These are phyloP conservation scores for Loris lydekkerianus DNA, from an alignment of 2,797 vertebrate species.

Conservation along the genomic window DNA sequence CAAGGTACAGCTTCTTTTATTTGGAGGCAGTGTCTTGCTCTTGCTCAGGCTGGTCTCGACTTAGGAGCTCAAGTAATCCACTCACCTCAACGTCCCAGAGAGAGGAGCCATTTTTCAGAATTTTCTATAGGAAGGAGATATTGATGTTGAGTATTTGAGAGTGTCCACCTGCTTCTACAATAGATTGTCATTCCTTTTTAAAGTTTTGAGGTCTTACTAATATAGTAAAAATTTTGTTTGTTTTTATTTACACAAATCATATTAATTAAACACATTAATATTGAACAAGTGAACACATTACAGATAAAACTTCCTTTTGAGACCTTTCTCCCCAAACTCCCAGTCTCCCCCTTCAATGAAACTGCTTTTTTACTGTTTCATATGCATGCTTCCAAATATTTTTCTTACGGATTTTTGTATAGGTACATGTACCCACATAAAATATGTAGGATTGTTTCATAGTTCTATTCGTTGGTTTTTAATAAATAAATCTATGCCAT, in stretches of 20 bases:
- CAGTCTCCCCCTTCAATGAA: neutral
- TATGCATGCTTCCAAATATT: neutral
- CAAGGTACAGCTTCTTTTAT: too few relatives aligned
- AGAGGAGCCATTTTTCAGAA: neutral
- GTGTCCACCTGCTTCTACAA: neutral
- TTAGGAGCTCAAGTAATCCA: too few relatives aligned
- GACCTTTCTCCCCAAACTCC: neutral
- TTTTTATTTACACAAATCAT: constrained; percentile 12
- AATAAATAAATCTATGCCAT: neutral
- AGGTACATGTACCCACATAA: neutral
- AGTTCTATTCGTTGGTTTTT: constrained; percentile 21
- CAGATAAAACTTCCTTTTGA: constrained; percentile 19
- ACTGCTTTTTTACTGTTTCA: constrained; percentile 33
- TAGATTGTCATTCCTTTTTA: neutral
- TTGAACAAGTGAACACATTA: neutral
- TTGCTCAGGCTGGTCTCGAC: too few relatives aligned
- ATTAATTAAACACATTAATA: neutral
- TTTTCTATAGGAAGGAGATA: neutral
- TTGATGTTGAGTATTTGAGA: neutral
- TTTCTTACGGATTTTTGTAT: neutral
- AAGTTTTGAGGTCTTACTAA: constrained; percentile 27
- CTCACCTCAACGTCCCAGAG: too few relatives aligned
- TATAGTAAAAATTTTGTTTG: neutral
- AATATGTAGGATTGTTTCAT: neutral
- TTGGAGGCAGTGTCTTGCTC: too few relatives aligned